Evolutionary conservation across 2,888 invertebrate species (phyloP).

Genomic region (Chrysomela aeneicollis): DNA sequence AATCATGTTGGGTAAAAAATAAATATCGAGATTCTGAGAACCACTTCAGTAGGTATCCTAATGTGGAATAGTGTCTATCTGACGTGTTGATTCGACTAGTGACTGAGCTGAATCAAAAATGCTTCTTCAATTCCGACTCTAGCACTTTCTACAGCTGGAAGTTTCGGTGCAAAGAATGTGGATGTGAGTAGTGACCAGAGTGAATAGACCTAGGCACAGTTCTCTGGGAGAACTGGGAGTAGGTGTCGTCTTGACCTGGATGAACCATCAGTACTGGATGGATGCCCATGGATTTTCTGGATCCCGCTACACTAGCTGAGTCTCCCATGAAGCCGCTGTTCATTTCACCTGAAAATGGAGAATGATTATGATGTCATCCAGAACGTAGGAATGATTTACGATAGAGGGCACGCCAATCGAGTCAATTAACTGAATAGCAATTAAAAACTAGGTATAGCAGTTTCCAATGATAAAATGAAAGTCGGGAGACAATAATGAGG

Average conservation of each 20-base stretch:
- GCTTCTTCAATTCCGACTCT: no score
- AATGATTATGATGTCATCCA: not conserved
- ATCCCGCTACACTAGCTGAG: conserved; percentile 81
- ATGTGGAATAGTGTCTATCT: no score
- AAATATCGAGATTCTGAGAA: not conserved
- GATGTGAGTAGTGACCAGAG: conserved; percentile 60
- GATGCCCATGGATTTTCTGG: conserved; percentile 84
- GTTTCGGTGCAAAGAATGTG: conserved; percentile 62
- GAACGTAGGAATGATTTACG: not conserved
- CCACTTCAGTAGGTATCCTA: not conserved
- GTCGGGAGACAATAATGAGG: no score
- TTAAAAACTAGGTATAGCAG: no score
- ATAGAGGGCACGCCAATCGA: no score
- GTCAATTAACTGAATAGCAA: no score
- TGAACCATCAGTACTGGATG: conserved; percentile 88
- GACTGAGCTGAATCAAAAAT: no score
- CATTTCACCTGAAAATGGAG: conserved; percentile 80
- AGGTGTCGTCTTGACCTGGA: conserved; percentile 73
- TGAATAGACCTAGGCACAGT: conserved; percentile 63
- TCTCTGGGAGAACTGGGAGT: conserved; percentile 81
- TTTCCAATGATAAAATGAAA: no score
- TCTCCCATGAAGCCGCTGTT: conserved; percentile 89
- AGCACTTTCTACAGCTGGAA: conserved; percentile 66
- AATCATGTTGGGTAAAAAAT: not conserved
- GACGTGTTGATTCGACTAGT: no score